phyloP scores from a whole-genome alignment of 1,140 invertebrate genomes.

The Ceratina japonica region DNA sequence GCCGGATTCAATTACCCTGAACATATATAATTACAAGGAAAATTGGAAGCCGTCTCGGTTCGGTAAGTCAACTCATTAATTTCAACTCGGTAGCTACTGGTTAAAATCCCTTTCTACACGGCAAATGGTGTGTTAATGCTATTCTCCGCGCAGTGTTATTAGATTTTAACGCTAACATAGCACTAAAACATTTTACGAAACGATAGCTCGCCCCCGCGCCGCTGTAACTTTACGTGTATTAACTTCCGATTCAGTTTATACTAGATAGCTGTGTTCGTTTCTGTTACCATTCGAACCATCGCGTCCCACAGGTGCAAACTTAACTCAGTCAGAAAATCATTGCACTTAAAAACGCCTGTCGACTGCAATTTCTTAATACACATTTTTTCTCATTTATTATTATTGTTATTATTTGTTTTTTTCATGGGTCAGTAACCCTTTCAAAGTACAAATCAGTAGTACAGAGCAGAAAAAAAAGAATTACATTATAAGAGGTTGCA shows the following conservation, averaged over 20 bases:
- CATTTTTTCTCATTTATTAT: too few relatives aligned
- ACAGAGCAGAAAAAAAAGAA: too few relatives aligned
- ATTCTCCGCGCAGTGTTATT: constrained; percentile 29
- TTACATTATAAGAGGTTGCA: too few relatives aligned
- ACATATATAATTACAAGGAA: constrained; percentile 29
- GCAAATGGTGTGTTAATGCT: constrained; percentile 32
- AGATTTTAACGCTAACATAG: constrained; percentile 19
- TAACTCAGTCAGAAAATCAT: too few relatives aligned
- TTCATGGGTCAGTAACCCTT: too few relatives aligned
- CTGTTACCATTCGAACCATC: neutral
- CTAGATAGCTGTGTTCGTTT: neutral
- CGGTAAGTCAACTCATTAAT: constrained; percentile 40
- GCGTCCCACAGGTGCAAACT: too few relatives aligned
- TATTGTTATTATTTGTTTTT: too few relatives aligned
- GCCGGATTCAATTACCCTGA: constrained; percentile 17
- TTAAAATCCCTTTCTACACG: constrained; percentile 31
- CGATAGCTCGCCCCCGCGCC: neutral
- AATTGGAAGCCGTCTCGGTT: constrained; percentile 20
- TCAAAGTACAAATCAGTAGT: too few relatives aligned
- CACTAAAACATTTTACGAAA: constrained; percentile 5
- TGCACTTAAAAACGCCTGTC: too few relatives aligned
- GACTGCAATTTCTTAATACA: too few relatives aligned
- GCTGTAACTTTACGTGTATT: neutral
- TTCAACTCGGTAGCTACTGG: constrained; percentile 34
- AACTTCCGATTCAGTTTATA: neutral